Conservation (phyloP, 2,888 invertebrate genomes). For the Amiota mariae region DNA sequence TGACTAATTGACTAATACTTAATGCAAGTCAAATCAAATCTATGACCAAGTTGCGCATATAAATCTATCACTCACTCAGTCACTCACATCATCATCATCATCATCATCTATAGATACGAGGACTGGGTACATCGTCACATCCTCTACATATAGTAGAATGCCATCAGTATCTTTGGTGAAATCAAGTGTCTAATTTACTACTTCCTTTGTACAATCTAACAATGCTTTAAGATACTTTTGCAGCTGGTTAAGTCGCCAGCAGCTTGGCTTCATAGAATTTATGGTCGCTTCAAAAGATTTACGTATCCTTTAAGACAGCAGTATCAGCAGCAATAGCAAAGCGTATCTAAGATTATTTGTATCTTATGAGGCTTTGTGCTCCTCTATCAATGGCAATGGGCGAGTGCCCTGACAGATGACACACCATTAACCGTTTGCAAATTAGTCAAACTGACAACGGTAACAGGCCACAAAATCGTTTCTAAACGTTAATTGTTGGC, state of each 20-base stretch:
- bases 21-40: too few relatives aligned
- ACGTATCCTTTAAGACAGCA: slow-evolving; percentile 64
- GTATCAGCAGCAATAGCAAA: neutral
- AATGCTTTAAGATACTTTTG: neutral
- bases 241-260: slow-evolving; percentile 55
- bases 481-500: slow-evolving; percentile 13
- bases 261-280: slow-evolving; percentile 63
- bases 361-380: neutral
- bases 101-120: too few relatives aligned
- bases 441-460: slow-evolving; percentile 59
- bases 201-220: slow-evolving; percentile 18
- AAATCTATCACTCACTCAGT: too few relatives aligned
- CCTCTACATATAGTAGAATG: neutral
- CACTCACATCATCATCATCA: too few relatives aligned
- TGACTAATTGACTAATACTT: too few relatives aligned
- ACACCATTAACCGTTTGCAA: slow-evolving; percentile 51
- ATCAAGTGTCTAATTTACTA: slow-evolving; percentile 18
- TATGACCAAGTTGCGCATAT: too few relatives aligned
- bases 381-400: neutral
- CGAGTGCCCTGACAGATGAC: slow-evolving; percentile 55
- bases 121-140: too few relatives aligned
- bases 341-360: too few relatives aligned
- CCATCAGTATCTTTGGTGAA: neutral
- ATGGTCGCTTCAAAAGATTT: slow-evolving; percentile 65
- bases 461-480: slow-evolving; percentile 1